Evolutionary conservation across 2,888 invertebrate genomes (phyloP).

Genomic region (Tiphia femorata): DNA sequence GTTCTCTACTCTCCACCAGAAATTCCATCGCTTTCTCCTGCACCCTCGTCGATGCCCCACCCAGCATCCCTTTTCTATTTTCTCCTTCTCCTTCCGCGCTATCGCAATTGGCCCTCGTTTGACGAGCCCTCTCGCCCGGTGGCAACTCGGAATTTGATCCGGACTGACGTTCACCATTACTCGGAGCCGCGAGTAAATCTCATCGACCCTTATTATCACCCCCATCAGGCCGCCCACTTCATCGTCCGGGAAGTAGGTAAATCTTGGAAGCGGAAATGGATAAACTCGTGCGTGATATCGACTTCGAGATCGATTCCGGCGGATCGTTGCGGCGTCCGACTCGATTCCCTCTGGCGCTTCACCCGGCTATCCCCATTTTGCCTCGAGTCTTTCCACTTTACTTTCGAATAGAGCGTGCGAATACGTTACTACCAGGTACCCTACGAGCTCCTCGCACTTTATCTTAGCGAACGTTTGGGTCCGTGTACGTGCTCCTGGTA

Average conservation of each 20-base stretch:
- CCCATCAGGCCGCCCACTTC: no score
- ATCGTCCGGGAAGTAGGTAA: conserved; percentile 38
- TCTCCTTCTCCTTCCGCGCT: neutral
- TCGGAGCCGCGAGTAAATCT: conserved; percentile 49
- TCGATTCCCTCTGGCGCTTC: no score
- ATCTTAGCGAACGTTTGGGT: no score
- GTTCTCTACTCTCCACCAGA: neutral
- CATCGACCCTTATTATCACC: conserved; percentile 34
- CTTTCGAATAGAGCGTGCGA: no score
- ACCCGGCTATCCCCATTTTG: no score
- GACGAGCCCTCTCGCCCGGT: conserved; percentile 33
- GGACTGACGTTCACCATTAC: conserved; percentile 50
- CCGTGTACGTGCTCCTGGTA: no score
- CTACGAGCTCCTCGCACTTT: no score
- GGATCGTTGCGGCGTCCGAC: no score
- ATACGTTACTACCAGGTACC: no score
- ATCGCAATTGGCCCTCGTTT: neutral
- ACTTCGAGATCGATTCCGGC: no score
- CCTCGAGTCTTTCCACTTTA: no score
- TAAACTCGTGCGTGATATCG: conserved; percentile 5
- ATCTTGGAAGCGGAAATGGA: conserved; percentile 39
- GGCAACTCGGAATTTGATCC: no score
- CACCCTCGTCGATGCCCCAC: neutral
- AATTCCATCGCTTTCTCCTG: neutral
- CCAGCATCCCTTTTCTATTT: neutral